Conservation (phyloP, 2,888 invertebrate genomes). For the Hydriomena furcata region DNA sequence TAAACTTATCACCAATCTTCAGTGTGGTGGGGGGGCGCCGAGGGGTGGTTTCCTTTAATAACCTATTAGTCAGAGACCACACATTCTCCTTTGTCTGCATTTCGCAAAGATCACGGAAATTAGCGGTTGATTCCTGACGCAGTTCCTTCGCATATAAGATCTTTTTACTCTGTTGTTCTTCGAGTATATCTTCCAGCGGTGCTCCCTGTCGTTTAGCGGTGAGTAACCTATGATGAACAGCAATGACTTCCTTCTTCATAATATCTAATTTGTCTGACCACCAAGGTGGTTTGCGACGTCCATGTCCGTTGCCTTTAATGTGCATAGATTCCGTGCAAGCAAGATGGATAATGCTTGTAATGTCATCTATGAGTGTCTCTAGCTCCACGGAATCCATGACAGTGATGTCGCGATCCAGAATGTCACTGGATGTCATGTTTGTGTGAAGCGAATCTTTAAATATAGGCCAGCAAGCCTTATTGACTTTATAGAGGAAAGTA, state of each 20-base stretch:
- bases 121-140: background rate
- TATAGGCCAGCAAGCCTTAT: background rate
- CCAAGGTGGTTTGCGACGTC: conserved; percentile 6
- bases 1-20: too few relatives aligned
- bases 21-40: background rate
- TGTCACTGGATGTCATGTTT: background rate
- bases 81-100: background rate
- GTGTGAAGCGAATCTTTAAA: background rate
- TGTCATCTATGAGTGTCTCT: too few relatives aligned
- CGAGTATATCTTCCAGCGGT: background rate
- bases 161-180: background rate
- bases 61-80: background rate
- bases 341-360: too few relatives aligned
- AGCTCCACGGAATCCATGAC: too few relatives aligned
- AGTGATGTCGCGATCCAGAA: background rate
- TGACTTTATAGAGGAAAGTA: background rate
- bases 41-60: background rate
- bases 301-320: too few relatives aligned
- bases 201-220: background rate
- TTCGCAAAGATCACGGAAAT: background rate
- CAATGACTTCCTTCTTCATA: background rate
- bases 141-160: background rate
- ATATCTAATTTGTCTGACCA: background rate
- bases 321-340: background rate
- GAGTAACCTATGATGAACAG: background rate